Base-by-base conservation (phyloP, 2,113 vertebrate species). In the Columba livia region DNA sequence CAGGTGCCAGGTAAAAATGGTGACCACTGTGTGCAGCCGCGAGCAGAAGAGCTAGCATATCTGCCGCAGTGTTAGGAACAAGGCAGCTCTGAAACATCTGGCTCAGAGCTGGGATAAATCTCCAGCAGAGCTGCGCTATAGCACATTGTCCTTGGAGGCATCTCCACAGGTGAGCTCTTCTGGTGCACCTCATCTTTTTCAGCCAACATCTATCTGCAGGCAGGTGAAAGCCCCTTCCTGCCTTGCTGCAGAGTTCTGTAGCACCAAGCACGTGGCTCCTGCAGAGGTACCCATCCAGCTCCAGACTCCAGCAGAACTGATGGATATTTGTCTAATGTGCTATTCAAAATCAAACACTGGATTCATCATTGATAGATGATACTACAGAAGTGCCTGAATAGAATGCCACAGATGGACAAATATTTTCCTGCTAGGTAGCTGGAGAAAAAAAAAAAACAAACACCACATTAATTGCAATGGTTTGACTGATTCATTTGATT, bases 361-460 rank as follows among this genome's bases (percentile, higher is more conserved):
- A 42, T 11, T 85, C 36, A 44, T 53, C 34, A 17, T 0, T 70
- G 58, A 21, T 6, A 65, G 40, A 24, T 0, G 0, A 19, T 5
- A 10, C 58, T 70, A 23, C 15, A 62, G 58, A 81, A 84, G 54
- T 51, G 51, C 62, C 65, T 56, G 18, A 71, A 70, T 42, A 50
- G 6, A 31, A 10, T 8, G 15, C 15, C 56, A 80, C 40, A 73
- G 50, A 10, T 2, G 15, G 26, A 70, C 6, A 79, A 66, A 57
- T 26, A 51, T 25, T 80, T 86, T 78, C 64, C 71, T 74, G 13
- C 26, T 60, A 28, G 67, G 60, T 56, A 78, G 56, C 40, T 80
- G 54, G 13, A 19, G 15, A 2, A 4, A 12, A 18, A 8, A 38
- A 54, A 8, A 26, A 21, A 11, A 4, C 38, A 38, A 9, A 4